Base-by-base conservation (phyloP, 1,140 invertebrate genomes). In the Drosophila tsacasi region DNA sequence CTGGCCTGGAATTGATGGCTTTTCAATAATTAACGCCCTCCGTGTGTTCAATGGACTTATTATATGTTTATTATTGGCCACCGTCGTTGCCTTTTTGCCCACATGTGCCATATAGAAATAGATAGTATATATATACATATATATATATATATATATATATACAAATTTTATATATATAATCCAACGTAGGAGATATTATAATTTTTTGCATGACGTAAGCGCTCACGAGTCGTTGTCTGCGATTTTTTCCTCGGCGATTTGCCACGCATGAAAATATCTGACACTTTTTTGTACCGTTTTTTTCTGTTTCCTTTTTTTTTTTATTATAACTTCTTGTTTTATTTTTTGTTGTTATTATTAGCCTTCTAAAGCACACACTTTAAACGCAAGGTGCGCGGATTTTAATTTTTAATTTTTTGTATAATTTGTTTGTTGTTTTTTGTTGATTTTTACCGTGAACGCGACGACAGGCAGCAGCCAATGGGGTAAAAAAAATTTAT, bases 61-160 rank as follows among this genome's bases (percentile, higher is more conserved):
- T 63, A 60, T 77, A 83, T 64, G 57, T 83, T 65, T 79, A 86
- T 79, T 79, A 80, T 77, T 77, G 75, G 83, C 80, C 55, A 64
- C 59, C n/a, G 62, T 30, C 54, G 5, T 21, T 30, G 58, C 49
- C 39, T 55, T 71, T 40, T 64, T 40, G 58, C 32, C 72, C 84
- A 81, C 84, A 89, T 89, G 83, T 86, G 81, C 81, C 77, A 87
- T 81, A 89, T 87, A 80, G 77, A 87, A 78, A 89, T 85, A 85
- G 75, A 86, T 76, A 78, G 44, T 65, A 80, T 80, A 49, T 64
- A 21, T 47, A 78, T 68, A 89, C 77, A 46, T 61, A 57, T 13
- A 25, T n/a, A n/a, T n/a, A n/a, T n/a, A n/a, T n/a, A 57, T n/a
- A 27, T 60, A 21, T 47, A 78, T 68, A 89, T 80, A 46, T 61